Conservation (phyloP, 2,113 vertebrate species). For the Oryzias curvinotus region DNA sequence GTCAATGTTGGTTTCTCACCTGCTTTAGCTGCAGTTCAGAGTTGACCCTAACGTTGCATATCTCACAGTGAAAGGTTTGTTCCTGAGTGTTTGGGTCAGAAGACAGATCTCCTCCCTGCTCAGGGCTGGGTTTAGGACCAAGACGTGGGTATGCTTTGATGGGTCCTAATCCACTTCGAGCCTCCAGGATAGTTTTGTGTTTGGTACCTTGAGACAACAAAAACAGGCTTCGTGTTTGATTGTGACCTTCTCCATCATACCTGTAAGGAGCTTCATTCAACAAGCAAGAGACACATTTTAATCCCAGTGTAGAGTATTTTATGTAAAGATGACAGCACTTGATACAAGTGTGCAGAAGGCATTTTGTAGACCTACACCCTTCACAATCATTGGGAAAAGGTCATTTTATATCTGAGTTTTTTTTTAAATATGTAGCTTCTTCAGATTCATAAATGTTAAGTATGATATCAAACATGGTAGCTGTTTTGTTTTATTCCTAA, state of each 20-base stretch:
- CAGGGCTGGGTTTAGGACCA: conserved; percentile 79
- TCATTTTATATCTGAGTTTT: too few species aligned
- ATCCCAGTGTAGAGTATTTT: not conserved
- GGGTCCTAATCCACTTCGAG: conserved; percentile 88
- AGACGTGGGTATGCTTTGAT: conserved; percentile 90
- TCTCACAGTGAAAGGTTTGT: conserved; percentile 96
- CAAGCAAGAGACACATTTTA: not conserved
- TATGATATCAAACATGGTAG: too few species aligned
- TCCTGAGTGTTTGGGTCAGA: conserved; percentile 88
- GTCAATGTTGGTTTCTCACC: conserved; percentile 63
- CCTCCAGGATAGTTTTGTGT: conserved; percentile 95
- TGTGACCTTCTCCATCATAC: not conserved
- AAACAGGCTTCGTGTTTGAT: not conserved
- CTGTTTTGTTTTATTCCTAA: too few species aligned
- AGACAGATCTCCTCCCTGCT: conserved; percentile 74
- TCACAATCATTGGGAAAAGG: too few species aligned
- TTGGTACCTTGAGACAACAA: conserved; percentile 82
- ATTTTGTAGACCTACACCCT: too few species aligned
- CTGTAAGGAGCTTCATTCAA: too few species aligned
- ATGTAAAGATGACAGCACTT: not conserved
- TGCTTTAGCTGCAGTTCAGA: conserved; percentile 94
- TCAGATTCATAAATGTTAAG: too few species aligned
- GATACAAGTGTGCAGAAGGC: too few species aligned
- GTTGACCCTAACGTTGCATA: conserved; percentile 93
- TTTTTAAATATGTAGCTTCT: too few species aligned